Evolutionary conservation across 2,888 invertebrate species (phyloP), one percentile per base, ranked within the genome.

Genomic region (Heliconius aoede): DNA sequence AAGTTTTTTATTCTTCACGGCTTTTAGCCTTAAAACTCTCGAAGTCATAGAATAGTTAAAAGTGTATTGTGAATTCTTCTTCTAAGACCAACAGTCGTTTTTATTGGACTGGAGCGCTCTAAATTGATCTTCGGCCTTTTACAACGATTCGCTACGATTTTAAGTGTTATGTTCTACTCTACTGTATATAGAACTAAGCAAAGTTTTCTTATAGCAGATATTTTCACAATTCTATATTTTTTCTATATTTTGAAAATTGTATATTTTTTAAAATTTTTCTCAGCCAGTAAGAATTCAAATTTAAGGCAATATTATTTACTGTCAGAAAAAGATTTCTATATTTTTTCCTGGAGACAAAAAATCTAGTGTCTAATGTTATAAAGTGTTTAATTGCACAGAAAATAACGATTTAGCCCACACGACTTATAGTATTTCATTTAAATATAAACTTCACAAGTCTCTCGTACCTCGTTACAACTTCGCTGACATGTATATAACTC

Each of bases 391-490:
- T 21, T 7, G 18, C 18, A 46, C 46, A 46, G 46, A 46, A 46
- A 46, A n/a, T 55, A 55, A n/a, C 46, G 11, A 18, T 46, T 46
- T 60, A 26, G n/a, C 1, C n/a, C 24, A n/a, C n/a, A 36, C 64
- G 36, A 64, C 7, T 24, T 64, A n/a, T 64, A 32, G 36, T 24
- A 24, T 36, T 24, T 36, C 4, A 32, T 36, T 13, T 36, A 64
- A 69, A 69, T 51, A n/a, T 51, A 69, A 69, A 13, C n/a, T 64
- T 64, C 36, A 5, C 0, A n/a, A 64, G 36, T 24, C 32, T 40
- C 18, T 69, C 51, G n/a, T n/a, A 51, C 28, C 68, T 69, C 68
- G 51, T 69, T 69, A 69, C 55, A 69, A 69, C n/a, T 51, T 69
- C 13, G n/a, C 51, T 69, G 51, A 46, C 67, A 67, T 67, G 68